Evolutionary conservation across 1,140 invertebrate genomes (phyloP).

Genomic region (Meloidogyne exigua): DNA sequence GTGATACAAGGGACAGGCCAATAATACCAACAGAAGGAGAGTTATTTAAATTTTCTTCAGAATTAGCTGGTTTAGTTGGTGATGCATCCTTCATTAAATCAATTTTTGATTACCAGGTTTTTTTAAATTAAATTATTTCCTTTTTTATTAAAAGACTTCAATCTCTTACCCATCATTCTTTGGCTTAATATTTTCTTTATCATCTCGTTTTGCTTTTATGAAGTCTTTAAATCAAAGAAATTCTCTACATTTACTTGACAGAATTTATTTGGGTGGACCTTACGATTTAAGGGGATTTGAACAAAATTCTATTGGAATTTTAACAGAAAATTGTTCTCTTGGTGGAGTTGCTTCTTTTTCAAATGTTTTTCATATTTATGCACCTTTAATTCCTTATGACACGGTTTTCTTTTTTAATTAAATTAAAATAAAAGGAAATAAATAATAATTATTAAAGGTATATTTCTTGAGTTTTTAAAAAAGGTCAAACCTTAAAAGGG

Average conservation of each 20-base stretch:
- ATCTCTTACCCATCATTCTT: constrained; percentile 44
- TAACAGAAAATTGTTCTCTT: constrained; percentile 43
- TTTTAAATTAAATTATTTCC: background rate
- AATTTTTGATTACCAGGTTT: constrained; percentile 55
- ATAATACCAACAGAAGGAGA: constrained; percentile 45
- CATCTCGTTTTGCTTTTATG: constrained; percentile 44
- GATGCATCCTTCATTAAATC: constrained; percentile 56
- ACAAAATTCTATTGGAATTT: constrained; percentile 54
- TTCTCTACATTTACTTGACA: constrained; percentile 56
- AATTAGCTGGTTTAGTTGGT: constrained; percentile 55
- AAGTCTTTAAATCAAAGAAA: constrained; percentile 42
- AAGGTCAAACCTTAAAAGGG: too few species aligned
- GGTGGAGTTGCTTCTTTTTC: constrained; percentile 47
- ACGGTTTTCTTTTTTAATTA: constrained; percentile 34
- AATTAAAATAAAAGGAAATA: too few species aligned
- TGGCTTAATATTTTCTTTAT: constrained; percentile 44
- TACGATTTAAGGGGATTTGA: constrained; percentile 59
- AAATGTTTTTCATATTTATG: constrained; percentile 51
- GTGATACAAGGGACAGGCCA: constrained; percentile 53
- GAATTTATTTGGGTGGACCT: constrained; percentile 59
- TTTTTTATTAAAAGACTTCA: constrained; percentile 48
- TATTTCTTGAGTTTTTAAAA: too few species aligned
- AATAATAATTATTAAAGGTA: too few species aligned
- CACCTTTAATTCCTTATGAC: constrained; percentile 50
- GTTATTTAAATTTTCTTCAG: constrained; percentile 22